Base-by-base conservation (phyloP, 1,140 invertebrate species). In the Cyphomyrmex costatus region DNA sequence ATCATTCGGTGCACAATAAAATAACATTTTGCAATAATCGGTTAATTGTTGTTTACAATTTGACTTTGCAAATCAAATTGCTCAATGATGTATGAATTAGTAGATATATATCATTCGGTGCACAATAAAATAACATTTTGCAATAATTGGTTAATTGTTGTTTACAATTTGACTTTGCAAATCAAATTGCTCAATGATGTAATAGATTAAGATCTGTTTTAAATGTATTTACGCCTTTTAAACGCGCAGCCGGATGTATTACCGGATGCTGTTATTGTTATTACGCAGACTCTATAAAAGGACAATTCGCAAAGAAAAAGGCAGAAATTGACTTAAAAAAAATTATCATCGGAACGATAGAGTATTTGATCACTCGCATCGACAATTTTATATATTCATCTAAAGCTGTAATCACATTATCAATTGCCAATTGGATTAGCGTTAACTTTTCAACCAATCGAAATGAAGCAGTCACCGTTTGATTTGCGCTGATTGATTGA, bases 171-270 rank as follows among this genome's bases (percentile, higher is more conserved):
- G 7, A 42, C 1, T 21, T 60, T 21, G n/a, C 10, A 21, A n/a
- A 53, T n/a, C 51, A 10, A 36, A 10, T 21, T 36, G 3, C 30
- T 58, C 51, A 1, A 7, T 16, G 49, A 73, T 16, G 3, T 36
- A 60, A 73, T 30, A 14, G 12, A 36, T 21, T 73, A 53, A 74
- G 5, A 73, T 53, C 27, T n/a, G 51, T 56, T 36, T 60, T 14
- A 21, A 60, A 60, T 24, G 7, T 42, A 21, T 60, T 60, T 76
- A 12, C 16, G 8, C 33, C 16, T 76, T 42, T 27, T 4, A 19
- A 7, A 76, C 1, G 53, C 7, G 65, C 42, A 8, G 6, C 36
- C 65, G 21, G 36, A 58, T 24, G n/a, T 42, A 42, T 0, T 14
- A 1, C n/a, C 21, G 21, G 16, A 60, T 27, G 4, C 14, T 7